Percentiles rank a stretch among this genome's conserved stretches.
Conservation (phyloP, 2,888 invertebrate species). For the Campaea margaritaria region DNA sequence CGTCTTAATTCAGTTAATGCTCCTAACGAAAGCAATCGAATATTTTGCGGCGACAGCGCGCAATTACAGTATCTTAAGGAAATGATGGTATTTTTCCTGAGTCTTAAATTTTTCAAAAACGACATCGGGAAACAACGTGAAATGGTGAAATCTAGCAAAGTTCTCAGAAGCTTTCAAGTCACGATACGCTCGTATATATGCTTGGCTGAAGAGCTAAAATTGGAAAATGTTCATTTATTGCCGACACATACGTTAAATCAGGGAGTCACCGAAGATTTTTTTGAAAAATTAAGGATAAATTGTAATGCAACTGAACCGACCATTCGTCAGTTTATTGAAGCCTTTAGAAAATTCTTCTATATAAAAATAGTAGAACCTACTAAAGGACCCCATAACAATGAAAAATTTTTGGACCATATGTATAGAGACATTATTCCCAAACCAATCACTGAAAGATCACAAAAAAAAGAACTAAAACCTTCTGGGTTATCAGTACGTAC, state of each 20-base stretch:
- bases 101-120: constrained; percentile 1
- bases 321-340: constrained; percentile 10
- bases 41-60: not conserved
- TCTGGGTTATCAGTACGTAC: no score
- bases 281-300: constrained; percentile 12
- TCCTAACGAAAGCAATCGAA: not conserved
- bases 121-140: not conserved
- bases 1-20: constrained; percentile 8
- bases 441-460: no score
- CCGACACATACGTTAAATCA: constrained; percentile 9
- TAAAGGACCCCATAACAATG: not conserved
- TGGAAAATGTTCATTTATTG: not conserved
- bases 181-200: constrained; percentile 5
- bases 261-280: constrained; percentile 3
- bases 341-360: constrained; percentile 7
- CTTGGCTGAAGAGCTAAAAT: not conserved
- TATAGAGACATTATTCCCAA: not conserved
- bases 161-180: constrained; percentile 7
- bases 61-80: not conserved
- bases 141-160: not conserved
- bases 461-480: no score
- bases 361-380: not conserved
- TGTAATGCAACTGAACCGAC: constrained; percentile 3
- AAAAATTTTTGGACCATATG: not conserved
- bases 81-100: constrained; percentile 1